Conservation (phyloP, 2,113 vertebrate genomes). For the Daboia siamensis region DNA sequence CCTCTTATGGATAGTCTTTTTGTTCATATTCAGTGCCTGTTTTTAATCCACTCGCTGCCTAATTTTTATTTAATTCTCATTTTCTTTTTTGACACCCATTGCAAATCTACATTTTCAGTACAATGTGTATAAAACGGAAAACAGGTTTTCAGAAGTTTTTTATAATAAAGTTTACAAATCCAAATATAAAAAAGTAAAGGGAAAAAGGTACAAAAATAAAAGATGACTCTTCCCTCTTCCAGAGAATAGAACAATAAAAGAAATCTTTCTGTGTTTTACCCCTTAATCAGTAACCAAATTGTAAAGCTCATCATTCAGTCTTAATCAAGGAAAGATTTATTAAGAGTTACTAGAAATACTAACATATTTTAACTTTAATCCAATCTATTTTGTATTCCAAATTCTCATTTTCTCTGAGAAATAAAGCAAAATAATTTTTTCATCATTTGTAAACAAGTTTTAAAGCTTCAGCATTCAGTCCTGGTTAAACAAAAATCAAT, state of each 20-base stretch:
- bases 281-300: not conserved
- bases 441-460: not conserved
- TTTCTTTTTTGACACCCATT: not conserved
- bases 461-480: not conserved
- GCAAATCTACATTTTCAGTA: not conserved
- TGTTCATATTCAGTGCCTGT: not conserved
- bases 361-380: not conserved
- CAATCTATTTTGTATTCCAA: not conserved
- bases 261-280: not conserved
- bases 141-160: not conserved
- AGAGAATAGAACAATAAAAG: not conserved
- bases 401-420: not conserved
- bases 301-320: not conserved
- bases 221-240: not conserved
- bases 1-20: not conserved
- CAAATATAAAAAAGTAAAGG: not conserved
- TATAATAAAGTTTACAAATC: not conserved
- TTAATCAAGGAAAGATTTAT: not conserved
- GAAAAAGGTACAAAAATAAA: not conserved
- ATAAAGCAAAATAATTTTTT: not conserved
- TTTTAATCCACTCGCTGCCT: too few relatives aligned
- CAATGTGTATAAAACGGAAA: not conserved
- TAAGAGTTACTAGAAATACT: not conserved
- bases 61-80: not conserved
- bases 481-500: not conserved